These are phyloP conservation scores for Sitophilus oryzae DNA, from an alignment of 1,140 invertebrate genomes.

Conservation along the genomic window DNA sequence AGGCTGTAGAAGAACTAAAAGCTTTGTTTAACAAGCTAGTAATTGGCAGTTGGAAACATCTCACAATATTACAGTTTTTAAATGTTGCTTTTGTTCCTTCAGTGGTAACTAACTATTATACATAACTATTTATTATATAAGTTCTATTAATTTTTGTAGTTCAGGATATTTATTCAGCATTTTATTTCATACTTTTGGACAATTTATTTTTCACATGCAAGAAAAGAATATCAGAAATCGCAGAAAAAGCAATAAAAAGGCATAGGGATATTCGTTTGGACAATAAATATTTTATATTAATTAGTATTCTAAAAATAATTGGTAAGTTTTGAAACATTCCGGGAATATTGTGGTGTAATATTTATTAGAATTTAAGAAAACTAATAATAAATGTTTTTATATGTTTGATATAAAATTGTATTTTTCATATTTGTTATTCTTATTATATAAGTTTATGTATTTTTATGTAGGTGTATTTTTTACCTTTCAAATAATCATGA, in stretches of 20 bases:
- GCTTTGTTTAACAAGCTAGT: constrained; percentile 57
- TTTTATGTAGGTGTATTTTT: too few relatives aligned
- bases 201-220: constrained; percentile 57
- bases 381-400: too few relatives aligned
- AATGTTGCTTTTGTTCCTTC: constrained; percentile 66
- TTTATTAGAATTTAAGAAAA: too few relatives aligned
- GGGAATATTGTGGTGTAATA: too few relatives aligned
- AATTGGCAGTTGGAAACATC: constrained; percentile 62
- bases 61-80: constrained; percentile 63
- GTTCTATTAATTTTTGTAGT: constrained; percentile 47
- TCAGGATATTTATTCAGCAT: constrained; percentile 60
- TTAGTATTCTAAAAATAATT: too few relatives aligned
- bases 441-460: too few relatives aligned
- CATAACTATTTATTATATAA: constrained; percentile 1
- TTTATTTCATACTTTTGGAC: constrained; percentile 64
- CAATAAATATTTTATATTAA: too few relatives aligned
- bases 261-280: too few relatives aligned
- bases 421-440: too few relatives aligned
- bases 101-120: constrained; percentile 51
- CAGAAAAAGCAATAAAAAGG: not conserved
- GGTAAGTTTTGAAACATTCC: too few relatives aligned
- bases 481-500: too few relatives aligned
- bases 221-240: constrained; percentile 36
- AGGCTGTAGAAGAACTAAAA: constrained; percentile 53
- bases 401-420: too few relatives aligned